Percentiles rank a stretch among this genome's conserved stretches.
Evolutionary conservation across 1,140 invertebrate genomes (phyloP).

Genomic region (Apolygus lucorum): DNA sequence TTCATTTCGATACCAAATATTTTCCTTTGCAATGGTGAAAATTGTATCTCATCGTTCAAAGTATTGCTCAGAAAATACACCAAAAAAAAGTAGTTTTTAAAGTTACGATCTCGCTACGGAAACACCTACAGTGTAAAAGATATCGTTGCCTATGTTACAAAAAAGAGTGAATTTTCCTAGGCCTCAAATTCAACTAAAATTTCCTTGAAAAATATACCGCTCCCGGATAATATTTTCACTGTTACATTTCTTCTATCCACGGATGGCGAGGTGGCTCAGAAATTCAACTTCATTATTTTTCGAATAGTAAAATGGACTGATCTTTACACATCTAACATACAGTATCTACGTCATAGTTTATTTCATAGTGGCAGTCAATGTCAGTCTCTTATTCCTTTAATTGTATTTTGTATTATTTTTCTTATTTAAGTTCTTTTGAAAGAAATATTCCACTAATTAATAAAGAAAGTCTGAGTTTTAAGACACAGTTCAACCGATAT

Average conservation of each 20-base stretch:
- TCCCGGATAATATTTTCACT: neutral
- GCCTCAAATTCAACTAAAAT: neutral
- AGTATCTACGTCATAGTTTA: neutral
- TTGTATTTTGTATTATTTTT: neutral
- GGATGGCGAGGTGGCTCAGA: neutral
- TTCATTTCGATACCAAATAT: too few relatives aligned
- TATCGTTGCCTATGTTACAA: neutral
- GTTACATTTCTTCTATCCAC: neutral
- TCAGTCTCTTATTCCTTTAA: constrained; percentile 10
- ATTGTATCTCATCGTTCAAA: too few relatives aligned
- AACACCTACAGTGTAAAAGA: too few relatives aligned
- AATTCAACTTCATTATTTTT: neutral
- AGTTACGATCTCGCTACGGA: too few relatives aligned
- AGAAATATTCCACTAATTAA: neutral
- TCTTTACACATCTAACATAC: neutral
- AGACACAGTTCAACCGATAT: neutral
- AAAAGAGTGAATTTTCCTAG: too few relatives aligned
- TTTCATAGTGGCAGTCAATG: constrained; percentile 2
- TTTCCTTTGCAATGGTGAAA: too few relatives aligned
- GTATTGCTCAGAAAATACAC: too few relatives aligned
- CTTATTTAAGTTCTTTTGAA: neutral
- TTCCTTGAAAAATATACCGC: neutral
- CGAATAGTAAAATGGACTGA: neutral
- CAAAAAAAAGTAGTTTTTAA: too few relatives aligned
- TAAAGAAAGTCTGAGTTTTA: neutral